phyloP scores from a whole-genome alignment of 2,113 vertebrate genomes.

The Notothenia coriiceps region DNA sequence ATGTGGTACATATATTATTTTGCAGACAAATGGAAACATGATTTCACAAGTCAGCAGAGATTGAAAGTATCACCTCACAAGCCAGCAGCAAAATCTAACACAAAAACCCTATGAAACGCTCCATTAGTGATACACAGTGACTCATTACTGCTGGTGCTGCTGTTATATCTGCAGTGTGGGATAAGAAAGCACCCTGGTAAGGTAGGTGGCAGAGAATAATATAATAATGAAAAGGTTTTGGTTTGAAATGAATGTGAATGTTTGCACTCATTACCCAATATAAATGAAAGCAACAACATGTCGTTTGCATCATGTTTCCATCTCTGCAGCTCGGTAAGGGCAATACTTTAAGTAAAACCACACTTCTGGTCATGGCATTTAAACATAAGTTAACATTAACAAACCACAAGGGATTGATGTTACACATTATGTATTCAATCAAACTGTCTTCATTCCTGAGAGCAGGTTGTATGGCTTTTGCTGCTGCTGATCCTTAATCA shows the following conservation, averaged over 20 bases:
- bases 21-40: constrained; percentile 14
- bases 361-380: not conserved
- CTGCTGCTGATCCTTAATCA: constrained; percentile 13
- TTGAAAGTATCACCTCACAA: constrained; percentile 67
- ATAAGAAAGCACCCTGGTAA: constrained; percentile 30
- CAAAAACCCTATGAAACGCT: constrained; percentile 37
- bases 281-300: not conserved
- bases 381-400: not conserved
- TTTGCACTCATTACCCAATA: not conserved
- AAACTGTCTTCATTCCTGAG: not conserved
- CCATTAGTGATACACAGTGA: constrained; percentile 45
- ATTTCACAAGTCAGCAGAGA: constrained; percentile 63
- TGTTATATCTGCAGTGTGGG: constrained; percentile 22
- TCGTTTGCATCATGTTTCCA: not conserved
- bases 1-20: too few species aligned
- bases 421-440: not conserved
- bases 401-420: not conserved
- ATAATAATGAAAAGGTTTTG: not conserved
- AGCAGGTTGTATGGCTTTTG: not conserved
- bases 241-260: not conserved
- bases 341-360: not conserved
- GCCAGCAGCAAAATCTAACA: constrained; percentile 43
- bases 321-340: not conserved
- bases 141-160: constrained; percentile 50
- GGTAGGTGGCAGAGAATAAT: constrained; percentile 27